Evolutionary conservation across 2,113 vertebrate genomes (phyloP).

Genomic region (Saguinus imperator): DNA sequence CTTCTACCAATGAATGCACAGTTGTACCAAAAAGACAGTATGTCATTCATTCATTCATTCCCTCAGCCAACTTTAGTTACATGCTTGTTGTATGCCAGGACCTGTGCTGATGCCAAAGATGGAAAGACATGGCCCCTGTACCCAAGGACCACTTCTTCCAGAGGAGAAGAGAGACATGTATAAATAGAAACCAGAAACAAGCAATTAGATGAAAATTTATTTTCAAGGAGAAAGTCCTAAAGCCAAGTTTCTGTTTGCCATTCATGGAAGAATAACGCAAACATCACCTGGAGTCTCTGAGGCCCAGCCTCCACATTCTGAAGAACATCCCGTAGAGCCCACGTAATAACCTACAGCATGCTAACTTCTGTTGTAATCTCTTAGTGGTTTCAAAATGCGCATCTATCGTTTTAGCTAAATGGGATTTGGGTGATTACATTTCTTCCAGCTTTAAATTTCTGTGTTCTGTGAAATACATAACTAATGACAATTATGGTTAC

Average conservation of each 20-base stretch:
- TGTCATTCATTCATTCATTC: neutral
- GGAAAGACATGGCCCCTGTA: neutral
- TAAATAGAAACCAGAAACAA: constrained; percentile 61
- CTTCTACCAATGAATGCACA: neutral
- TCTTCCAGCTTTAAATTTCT: constrained; percentile 65
- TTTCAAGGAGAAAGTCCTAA: constrained; percentile 69
- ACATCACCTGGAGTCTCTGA: constrained; percentile 56
- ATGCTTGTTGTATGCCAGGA: neutral
- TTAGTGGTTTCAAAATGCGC: constrained; percentile 61
- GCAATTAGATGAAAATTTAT: constrained; percentile 75
- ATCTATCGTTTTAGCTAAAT: constrained; percentile 64
- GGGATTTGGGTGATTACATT: constrained; percentile 71
- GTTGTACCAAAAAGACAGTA: neutral
- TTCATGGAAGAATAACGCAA: constrained; percentile 59
- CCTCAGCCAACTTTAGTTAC: neutral
- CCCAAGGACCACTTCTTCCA: neutral
- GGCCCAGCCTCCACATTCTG: constrained; percentile 50
- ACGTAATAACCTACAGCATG: constrained; percentile 46
- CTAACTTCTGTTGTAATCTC: constrained; percentile 66
- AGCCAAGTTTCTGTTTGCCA: constrained; percentile 56
- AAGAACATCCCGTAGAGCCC: constrained; percentile 52
- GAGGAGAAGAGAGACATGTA: neutral
- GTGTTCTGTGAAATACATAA: constrained; percentile 65
- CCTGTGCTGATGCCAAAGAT: neutral
- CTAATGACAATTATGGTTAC: constrained; percentile 69